Percentiles rank a stretch among this genome's conserved stretches.
Conservation (phyloP, 2,888 invertebrate species). For the Romanomermis culicivorax region DNA sequence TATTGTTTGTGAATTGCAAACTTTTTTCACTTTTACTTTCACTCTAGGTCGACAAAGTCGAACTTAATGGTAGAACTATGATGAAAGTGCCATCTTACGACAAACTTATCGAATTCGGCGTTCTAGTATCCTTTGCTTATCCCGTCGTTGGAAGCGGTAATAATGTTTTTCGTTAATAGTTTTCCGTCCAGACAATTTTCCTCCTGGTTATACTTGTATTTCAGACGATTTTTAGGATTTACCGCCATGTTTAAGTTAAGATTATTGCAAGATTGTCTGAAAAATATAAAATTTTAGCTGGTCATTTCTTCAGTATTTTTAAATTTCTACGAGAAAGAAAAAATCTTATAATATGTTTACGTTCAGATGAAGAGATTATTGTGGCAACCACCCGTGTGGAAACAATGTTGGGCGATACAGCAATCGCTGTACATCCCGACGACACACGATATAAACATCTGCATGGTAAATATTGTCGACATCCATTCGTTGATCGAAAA, state of each 20-base stretch:
- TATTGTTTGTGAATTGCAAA: too few relatives aligned
- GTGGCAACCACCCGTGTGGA: conserved; percentile 95
- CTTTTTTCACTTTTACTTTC: too few relatives aligned
- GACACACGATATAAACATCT: conserved; percentile 56
- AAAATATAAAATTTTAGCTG: too few relatives aligned
- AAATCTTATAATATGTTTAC: too few relatives aligned
- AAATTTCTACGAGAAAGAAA: too few relatives aligned
- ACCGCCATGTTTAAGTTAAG: too few relatives aligned
- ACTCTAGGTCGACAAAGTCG: conserved; percentile 62
- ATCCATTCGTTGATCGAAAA: conserved; percentile 63
- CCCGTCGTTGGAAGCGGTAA: conserved; percentile 42
- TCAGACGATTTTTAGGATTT: too few relatives aligned
- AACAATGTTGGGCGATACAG: conserved; percentile 90
- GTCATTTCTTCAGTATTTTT: too few relatives aligned
- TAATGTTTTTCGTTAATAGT: conserved; percentile 4
- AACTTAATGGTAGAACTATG: conserved; percentile 60
- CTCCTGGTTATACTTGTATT: too few relatives aligned
- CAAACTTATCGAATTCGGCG: conserved; percentile 77
- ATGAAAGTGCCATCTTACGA: conserved; percentile 72
- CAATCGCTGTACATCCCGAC: conserved; percentile 87
- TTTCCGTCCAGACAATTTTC: too few relatives aligned
- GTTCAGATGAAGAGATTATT: conserved; percentile 50
- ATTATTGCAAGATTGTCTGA: too few relatives aligned
- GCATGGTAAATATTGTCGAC: conserved; percentile 56
- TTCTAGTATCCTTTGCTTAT: conserved; percentile 75